These are phyloP conservation scores for Julus scandinavius DNA, from an alignment of 2,888 invertebrate species.

Conservation along the genomic window DNA sequence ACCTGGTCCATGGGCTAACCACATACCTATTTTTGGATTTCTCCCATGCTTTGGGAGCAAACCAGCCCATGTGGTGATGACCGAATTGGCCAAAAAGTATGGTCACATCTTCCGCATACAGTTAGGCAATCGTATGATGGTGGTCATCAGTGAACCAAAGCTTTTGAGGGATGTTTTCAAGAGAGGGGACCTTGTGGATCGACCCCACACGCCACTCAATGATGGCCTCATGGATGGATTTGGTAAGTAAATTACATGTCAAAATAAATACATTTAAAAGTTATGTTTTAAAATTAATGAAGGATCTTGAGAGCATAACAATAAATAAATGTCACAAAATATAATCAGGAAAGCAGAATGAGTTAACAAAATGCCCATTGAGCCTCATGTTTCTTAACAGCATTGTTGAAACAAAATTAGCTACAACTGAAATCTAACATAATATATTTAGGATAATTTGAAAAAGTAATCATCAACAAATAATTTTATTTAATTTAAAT, in stretches of 20 bases:
- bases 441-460: constrained; percentile 1
- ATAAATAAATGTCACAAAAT: too few relatives aligned
- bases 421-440: not conserved
- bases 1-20: constrained; percentile 56
- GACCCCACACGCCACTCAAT: constrained; percentile 77
- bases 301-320: too few relatives aligned
- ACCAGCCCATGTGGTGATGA: constrained; percentile 77
- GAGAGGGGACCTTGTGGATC: constrained; percentile 78
- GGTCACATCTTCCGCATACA: constrained; percentile 67
- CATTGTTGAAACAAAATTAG: not conserved
- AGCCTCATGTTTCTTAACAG: not conserved
- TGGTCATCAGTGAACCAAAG: constrained; percentile 78
- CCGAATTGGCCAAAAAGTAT: constrained; percentile 74
- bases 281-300: too few relatives aligned
- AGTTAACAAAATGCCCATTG: not conserved
- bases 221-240: constrained; percentile 89
- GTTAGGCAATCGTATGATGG: constrained; percentile 50
- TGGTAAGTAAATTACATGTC: constrained; percentile 71
- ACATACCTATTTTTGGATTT: constrained; percentile 73
- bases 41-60: constrained; percentile 73
- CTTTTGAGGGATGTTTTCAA: constrained; percentile 79
- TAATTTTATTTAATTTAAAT: too few relatives aligned
- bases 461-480: too few relatives aligned
- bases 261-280: too few relatives aligned
- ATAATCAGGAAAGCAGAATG: not conserved